Base-by-base conservation (phyloP, 2,888 invertebrate genomes). In the Lapara coniferarum region DNA sequence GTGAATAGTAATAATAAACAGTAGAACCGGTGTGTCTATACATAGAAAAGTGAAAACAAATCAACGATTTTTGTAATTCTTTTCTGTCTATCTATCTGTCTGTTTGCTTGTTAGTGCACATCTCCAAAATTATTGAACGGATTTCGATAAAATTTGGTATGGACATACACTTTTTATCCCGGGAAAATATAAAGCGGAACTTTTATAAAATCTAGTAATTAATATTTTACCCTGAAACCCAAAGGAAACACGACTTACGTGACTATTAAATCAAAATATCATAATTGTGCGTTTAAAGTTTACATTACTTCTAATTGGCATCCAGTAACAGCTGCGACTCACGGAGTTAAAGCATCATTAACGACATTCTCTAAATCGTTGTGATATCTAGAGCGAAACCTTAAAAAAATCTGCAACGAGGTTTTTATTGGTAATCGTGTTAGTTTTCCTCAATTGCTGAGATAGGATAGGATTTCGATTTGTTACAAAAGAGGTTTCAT, bases 361-460 rank as follows among this genome's bases (percentile, higher is more conserved):
- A 13, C 63, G 46, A 63, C 76, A 74, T 74, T 78, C 73, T 78
- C 72, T 71, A 69, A 69, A 67, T 72, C 66, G 19, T 53, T 69
- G 56, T 76, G 44, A 74, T 75, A 76, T 78, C 71, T 75, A 69
- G 77, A 72, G 74, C 77, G 52, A 69, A 78, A 75, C 77, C 77
- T 78, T 75, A 72, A 68, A 55, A 55, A 69, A 66, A 69, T 69
- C 66, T 66, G 56, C 19, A 16, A 69, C 69, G 49, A 63, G 63
- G 63, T 63, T 63, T 46, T 19, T 63, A 46, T 0, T 1, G 19
- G 12, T 49, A 12, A 59, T 59, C 59, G 44, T 19, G 16, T 19
- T 19, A 4, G 7, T 63, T 63, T 49, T 63, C 63, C 49, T 63
- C 19, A 63, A 63, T 49, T n/a, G 3, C 6, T 46, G 12, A 46